These are phyloP conservation scores for Pammene aurita DNA, from an alignment of 2,888 invertebrate species.

Conservation along the genomic window DNA sequence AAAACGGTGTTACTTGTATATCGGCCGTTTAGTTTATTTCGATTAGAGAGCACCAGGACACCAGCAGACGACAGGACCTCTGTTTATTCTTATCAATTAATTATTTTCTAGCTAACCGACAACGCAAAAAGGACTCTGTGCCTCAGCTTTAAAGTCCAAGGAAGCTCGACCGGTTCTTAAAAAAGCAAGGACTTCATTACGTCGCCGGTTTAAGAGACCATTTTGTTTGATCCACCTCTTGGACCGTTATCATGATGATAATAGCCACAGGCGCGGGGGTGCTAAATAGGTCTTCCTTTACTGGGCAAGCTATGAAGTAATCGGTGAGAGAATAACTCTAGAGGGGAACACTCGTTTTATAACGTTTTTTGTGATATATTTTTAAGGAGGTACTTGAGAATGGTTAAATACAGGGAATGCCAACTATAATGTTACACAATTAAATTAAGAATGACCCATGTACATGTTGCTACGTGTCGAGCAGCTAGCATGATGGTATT, in stretches of 20 bases:
- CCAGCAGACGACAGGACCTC: conserved; percentile 45
- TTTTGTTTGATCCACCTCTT: conserved; percentile 45
- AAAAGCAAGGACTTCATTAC: conserved; percentile 54
- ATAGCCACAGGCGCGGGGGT: conserved; percentile 10
- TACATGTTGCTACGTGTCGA: too few species aligned
- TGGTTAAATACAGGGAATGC: not conserved
- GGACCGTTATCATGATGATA: conserved; percentile 41
- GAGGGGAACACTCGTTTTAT: conserved; percentile 51
- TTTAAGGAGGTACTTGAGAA: conserved; percentile 12
- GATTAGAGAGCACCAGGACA: conserved; percentile 46
- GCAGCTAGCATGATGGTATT: too few species aligned
- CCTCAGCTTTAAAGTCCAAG: conserved; percentile 45
- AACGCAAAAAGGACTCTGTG: conserved; percentile 46
- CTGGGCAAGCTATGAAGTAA: conserved; percentile 49
- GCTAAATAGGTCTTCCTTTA: conserved; percentile 43
- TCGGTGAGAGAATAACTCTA: conserved; percentile 55
- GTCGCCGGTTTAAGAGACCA: conserved; percentile 47
- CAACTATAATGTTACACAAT: too few species aligned
- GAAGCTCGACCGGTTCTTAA: conserved; percentile 45
- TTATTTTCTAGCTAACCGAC: conserved; percentile 39
- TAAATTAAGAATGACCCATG: too few species aligned
- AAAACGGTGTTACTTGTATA: conserved; percentile 23
- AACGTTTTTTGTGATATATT: conserved; percentile 44
- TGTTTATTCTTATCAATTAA: conserved; percentile 50
- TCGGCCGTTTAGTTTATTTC: conserved; percentile 30